Evolutionary conservation across 2,797 vertebrate genomes (phyloP).

Genomic region (Hydrolagus colliei): DNA sequence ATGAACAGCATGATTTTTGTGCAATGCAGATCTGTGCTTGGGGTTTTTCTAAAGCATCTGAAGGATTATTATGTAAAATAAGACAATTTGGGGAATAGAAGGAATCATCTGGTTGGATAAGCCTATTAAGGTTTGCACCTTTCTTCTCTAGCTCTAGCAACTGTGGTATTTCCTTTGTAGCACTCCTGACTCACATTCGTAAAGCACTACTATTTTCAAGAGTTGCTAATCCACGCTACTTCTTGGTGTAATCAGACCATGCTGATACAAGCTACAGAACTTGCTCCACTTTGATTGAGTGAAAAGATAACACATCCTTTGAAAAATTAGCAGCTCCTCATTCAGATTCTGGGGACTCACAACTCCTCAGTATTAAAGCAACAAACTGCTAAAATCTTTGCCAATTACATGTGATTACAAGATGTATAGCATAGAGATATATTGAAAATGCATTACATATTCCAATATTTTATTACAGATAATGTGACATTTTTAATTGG

Average conservation of each 20-base stretch:
- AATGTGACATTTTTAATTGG: too few species aligned
- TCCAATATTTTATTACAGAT: background rate
- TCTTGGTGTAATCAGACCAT: background rate
- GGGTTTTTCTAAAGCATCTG: background rate
- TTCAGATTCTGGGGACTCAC: background rate
- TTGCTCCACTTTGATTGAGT: background rate
- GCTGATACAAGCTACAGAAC: background rate
- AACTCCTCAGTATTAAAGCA: background rate
- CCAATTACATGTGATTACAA: too few species aligned
- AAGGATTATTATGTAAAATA: constrained; percentile 1
- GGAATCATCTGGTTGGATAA: background rate
- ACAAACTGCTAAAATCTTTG: background rate
- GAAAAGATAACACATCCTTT: background rate
- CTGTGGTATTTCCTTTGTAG: background rate
- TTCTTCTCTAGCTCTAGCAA: background rate
- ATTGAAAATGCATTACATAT: background rate
- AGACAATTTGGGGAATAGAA: background rate
- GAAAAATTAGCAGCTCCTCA: background rate
- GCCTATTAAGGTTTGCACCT: background rate
- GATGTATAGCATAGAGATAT: background rate
- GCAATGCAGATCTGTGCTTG: background rate
- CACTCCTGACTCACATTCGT: background rate
- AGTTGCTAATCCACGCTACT: background rate
- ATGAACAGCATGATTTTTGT: constrained; percentile 14
- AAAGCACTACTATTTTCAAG: background rate